phyloP scores from a whole-genome alignment of 2,113 vertebrate genomes.

The Podarcis raffonei region DNA sequence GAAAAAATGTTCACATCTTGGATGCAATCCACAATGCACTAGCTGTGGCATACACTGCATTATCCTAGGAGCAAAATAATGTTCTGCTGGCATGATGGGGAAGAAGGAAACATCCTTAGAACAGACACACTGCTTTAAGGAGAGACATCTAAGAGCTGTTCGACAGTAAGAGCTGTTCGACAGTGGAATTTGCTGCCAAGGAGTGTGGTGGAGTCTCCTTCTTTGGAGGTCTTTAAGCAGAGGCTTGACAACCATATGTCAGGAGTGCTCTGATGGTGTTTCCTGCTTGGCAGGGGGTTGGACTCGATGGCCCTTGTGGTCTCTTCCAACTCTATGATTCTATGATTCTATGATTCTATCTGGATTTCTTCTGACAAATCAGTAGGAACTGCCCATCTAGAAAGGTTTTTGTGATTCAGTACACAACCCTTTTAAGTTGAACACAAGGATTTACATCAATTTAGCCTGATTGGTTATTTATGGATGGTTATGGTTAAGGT shows the following conservation, averaged over 20 bases:
- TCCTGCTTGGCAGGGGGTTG: no score
- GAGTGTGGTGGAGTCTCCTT: no score
- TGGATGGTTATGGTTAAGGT: constrained; percentile 1
- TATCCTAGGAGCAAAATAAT: neutral
- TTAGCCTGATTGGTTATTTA: constrained; percentile 17
- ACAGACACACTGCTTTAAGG: neutral
- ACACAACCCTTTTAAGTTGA: neutral
- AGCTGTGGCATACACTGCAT: neutral
- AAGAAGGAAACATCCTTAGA: neutral
- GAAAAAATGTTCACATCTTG: neutral
- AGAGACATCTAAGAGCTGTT: no score
- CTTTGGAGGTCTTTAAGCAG: no score
- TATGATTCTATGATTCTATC: no score
- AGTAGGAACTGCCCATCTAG: neutral
- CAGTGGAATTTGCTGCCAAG: no score
- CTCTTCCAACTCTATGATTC: no score
- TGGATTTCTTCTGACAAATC: neutral
- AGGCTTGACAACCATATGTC: no score
- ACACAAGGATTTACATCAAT: constrained; percentile 4
- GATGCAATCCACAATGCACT: neutral
- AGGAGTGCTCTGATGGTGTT: no score
- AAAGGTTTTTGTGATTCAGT: constrained; percentile 6
- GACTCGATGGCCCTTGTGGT: no score
- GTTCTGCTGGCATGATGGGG: neutral
- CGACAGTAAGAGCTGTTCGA: no score